These are phyloP conservation scores for Melanerpes aurifrons DNA, from an alignment of 2,113 vertebrate species.

Conservation along the genomic window DNA sequence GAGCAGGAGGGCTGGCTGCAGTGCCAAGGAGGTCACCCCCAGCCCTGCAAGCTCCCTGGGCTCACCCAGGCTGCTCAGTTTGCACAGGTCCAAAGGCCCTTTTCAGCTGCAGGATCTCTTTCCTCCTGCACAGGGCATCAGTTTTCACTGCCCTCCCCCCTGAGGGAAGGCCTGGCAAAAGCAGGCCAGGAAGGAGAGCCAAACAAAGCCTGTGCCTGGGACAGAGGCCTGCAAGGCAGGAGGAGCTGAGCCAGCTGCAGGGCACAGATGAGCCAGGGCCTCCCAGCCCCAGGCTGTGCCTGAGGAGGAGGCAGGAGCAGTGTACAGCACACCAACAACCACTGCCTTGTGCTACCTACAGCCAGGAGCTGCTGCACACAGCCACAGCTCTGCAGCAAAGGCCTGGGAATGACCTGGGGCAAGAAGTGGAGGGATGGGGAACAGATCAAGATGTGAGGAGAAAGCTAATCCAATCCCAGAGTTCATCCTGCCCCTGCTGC, in stretches of 20 bases:
- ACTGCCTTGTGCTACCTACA: not conserved
- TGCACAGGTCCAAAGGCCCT: not conserved
- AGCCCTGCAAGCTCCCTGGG: not conserved
- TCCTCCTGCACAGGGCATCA: not conserved
- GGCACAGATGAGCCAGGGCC: not conserved
- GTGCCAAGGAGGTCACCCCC: not conserved
- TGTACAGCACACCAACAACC: not conserved
- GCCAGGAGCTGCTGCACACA: not conserved
- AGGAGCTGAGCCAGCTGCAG: not conserved
- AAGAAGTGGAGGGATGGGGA: not conserved
- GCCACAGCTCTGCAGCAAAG: not conserved
- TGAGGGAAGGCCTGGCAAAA: not conserved
- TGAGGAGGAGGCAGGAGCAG: not conserved
- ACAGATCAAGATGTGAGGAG: not conserved
- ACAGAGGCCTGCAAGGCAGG: not conserved
- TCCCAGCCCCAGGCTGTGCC: not conserved
- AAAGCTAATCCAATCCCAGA: not conserved
- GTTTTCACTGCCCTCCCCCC: not conserved
- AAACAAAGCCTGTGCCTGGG: not conserved
- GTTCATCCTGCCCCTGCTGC: not conserved
- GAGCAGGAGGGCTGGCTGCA: accelerated
- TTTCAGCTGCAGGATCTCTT: not conserved
- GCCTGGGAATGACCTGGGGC: not conserved
- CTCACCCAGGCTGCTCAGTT: not conserved
- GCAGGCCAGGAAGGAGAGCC: not conserved